These are phyloP conservation scores for Capitulum mitella DNA, from an alignment of 2,888 invertebrate genomes.

Conservation along the genomic window DNA sequence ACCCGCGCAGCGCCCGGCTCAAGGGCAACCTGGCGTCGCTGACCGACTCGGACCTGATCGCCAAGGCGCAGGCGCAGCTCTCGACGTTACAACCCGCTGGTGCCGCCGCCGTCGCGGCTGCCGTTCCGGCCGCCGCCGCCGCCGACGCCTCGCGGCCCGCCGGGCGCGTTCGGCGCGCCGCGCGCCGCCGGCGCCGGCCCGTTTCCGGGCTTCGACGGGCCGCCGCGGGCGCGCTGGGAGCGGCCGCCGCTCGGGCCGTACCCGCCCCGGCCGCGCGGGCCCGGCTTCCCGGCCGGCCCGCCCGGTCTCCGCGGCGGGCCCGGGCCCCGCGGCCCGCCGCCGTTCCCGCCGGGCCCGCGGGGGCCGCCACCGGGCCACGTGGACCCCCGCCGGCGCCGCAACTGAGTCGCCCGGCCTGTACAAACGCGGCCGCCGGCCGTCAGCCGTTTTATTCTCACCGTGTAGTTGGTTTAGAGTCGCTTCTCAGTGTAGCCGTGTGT, in stretches of 20 bases:
- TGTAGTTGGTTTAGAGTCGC: background rate
- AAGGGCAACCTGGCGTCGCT: background rate
- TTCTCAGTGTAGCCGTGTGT: background rate
- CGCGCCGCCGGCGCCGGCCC: background rate
- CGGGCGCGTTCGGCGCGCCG: background rate
- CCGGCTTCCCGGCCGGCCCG: background rate
- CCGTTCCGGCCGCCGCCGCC: background rate
- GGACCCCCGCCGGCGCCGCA: background rate
- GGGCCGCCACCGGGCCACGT: background rate
- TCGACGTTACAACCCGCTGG: background rate
- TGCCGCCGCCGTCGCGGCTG: background rate
- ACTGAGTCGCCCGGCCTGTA: background rate
- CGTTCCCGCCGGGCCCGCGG: no score
- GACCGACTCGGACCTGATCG: conserved; percentile 18
- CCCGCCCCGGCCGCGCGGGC: background rate
- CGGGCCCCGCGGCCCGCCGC: no score
- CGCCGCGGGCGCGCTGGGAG: background rate
- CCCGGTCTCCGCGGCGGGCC: no score
- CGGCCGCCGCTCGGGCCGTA: background rate
- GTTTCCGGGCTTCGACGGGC: no score
- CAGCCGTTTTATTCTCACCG: background rate
- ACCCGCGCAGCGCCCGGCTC: background rate
- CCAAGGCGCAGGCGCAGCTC: conserved; percentile 19
- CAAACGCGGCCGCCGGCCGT: background rate
- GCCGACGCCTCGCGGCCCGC: background rate